Base-by-base conservation (phyloP, 2,888 invertebrate genomes). In the Miltochrista miniata region DNA sequence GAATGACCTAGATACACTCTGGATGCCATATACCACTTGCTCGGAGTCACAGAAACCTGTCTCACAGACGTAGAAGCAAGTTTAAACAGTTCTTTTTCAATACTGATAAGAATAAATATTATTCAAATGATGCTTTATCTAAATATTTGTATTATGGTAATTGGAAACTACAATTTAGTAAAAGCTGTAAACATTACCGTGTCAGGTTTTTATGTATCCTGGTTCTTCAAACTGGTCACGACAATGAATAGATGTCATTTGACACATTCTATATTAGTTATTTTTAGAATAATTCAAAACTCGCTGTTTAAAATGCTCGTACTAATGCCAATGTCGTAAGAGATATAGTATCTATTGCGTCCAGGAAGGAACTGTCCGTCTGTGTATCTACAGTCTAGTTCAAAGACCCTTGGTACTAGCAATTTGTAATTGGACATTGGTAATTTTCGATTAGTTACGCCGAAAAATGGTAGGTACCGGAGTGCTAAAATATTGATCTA, bases 161-260 rank as follows among this genome's bases (percentile, higher is more conserved):
- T 44, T 13, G 5, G 7, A 38, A 38, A 38, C n/a, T 18, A 18
- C 18, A 10, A 38, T 38, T 10, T 38, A 18, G 18, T 38, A 38
- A 38, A 15, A 24, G 24, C 18, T 15, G n/a, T n/a, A 38, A 38
- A 38, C 14, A 36, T 36, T 36, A 36, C 18, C 11, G 18, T 10
- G 37, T 18, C 38, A 15, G 38, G 38, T 38, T 38, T 38, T 15
- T 38, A 38, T 38, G 38, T 38, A 38, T 38, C 38, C 38, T 38
- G 38, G 18, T 38, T 18, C 15, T 38, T 38, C 9, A 15, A 38
- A 38, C 38, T 38, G 15, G 38, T 38, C 11, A 38, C 18, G 15
- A 38, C 38, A 38, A 15, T 38, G 18, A 18, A 18, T 46, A 54
- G 13, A 40, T 45, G 61, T 48, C 30, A 38, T 18, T 18, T 18